Conservation (phyloP, 1,140 invertebrate species). For the Lamellibrachia luymesi region DNA sequence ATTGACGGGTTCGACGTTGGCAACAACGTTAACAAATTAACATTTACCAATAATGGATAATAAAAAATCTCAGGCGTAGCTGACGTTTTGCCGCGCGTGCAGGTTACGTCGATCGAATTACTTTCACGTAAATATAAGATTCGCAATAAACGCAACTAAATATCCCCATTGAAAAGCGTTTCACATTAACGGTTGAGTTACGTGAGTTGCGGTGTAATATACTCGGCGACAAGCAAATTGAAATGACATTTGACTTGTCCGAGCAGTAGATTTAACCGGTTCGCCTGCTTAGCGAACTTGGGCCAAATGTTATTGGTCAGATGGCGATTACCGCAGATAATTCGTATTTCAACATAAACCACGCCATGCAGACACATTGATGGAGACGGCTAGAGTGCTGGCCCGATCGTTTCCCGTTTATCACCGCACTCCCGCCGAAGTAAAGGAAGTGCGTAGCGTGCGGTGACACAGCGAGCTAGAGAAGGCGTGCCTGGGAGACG, state of each 20-base stretch:
- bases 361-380: not conserved
- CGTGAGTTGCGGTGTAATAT: not conserved
- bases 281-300: not conserved
- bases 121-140: no score
- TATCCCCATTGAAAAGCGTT: not conserved
- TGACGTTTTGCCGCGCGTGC: no score
- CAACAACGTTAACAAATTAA: no score
- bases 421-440: not conserved
- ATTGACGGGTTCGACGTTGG: no score
- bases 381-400: not conserved
- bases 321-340: not conserved
- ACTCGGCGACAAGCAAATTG: not conserved
- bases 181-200: not conserved
- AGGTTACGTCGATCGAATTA: no score
- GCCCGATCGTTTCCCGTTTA: not conserved
- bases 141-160: no score
- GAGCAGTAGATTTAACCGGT: not conserved
- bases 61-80: no score
- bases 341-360: not conserved
- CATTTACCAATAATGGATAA: no score
- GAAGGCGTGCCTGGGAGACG: not conserved
- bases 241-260: not conserved
- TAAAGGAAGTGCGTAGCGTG: not conserved
- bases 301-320: not conserved
- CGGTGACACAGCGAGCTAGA: not conserved